Evolutionary conservation across 2,888 invertebrate genomes (phyloP), one percentile per base, ranked within the genome.

Genomic region (Drosophila mercatorum): DNA sequence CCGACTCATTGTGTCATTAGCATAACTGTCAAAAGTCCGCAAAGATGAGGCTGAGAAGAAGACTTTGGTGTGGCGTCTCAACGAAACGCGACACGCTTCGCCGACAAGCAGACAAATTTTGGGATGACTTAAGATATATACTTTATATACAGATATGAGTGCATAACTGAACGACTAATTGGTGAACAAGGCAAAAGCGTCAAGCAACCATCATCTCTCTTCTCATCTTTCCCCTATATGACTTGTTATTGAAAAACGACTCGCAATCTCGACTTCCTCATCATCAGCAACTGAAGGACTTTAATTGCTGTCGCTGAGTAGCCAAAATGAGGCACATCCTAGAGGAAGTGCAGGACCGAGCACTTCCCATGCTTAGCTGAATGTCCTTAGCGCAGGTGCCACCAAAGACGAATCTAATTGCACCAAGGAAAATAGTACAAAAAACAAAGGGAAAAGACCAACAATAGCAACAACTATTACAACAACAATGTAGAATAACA

Each of bases 381-480:
- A 17, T 49, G 52, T 28, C 28, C 31, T 26, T 26, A 5, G 34
- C 46, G 55, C 80, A 70, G 72, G 78, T 83, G 88, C 87, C 87
- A 88, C 90, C 90, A 89, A 88, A 78, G 86, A 86, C 56, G 67
- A 71, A 47, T n/a, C n/a, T n/a, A n/a, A n/a, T n/a, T n/a, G n/a
- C n/a, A 80, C 74, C 64, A 17, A 63, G 49, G 17, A 69, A 72
- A 71, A 61, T 46, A 56, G 47, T 26, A n/a, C n/a, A 46, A 38
- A n/a, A 53, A 53, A 43, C 36, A 58, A 66, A 43, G 52, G 44
- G 14, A 47, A 34, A 67, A 55, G 40, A 58, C 57, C 26, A 73
- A 83, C 70, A 78, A 63, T 31, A 75, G 78, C 67, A 79, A 68
- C 52, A 85, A 70, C 22, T 22, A 22, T 22, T 22, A 22, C 47